These are phyloP conservation scores for Dromius quadrimaculatus DNA, from an alignment of 2,888 invertebrate genomes.

Conservation along the genomic window DNA sequence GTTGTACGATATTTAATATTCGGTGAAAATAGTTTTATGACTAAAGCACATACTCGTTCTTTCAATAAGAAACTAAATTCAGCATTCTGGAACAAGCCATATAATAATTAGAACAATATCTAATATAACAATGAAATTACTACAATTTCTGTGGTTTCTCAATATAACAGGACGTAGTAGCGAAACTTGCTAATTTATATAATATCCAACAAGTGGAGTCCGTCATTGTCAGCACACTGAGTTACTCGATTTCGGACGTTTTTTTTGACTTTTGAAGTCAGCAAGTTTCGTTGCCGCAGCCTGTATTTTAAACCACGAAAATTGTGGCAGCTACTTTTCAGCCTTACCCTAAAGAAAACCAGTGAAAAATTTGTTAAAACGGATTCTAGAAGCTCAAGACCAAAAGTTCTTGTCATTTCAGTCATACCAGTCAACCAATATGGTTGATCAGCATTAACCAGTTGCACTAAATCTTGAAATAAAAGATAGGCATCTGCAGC, in stretches of 20 bases:
- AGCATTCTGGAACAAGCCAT: constrained; percentile 87
- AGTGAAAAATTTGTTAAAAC: constrained; percentile 88
- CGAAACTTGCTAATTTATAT: too few species aligned
- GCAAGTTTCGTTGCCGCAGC: too few species aligned
- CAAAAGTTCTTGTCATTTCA: constrained; percentile 97
- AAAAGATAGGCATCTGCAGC: constrained; percentile 95
- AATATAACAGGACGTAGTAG: not conserved
- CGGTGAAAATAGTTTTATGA: constrained; percentile 98
- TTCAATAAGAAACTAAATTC: constrained; percentile 96
- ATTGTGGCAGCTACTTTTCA: too few species aligned
- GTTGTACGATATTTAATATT: constrained; percentile 91
- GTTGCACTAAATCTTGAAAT: constrained; percentile 96
- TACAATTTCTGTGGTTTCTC: not conserved
- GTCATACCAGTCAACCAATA: constrained; percentile 96
- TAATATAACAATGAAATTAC: not conserved
- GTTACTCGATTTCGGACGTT: too few species aligned
- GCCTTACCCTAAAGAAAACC: constrained; percentile 83
- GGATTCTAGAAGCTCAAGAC: constrained; percentile 93
- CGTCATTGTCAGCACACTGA: too few species aligned
- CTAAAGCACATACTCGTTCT: constrained; percentile 96
- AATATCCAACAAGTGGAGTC: too few species aligned
- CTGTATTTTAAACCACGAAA: too few species aligned
- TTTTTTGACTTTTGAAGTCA: too few species aligned
- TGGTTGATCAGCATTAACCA: constrained; percentile 96
- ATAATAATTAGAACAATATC: not conserved